These are phyloP conservation scores for Apotomis turbidana DNA, from an alignment of 2,888 invertebrate species.

Conservation along the genomic window DNA sequence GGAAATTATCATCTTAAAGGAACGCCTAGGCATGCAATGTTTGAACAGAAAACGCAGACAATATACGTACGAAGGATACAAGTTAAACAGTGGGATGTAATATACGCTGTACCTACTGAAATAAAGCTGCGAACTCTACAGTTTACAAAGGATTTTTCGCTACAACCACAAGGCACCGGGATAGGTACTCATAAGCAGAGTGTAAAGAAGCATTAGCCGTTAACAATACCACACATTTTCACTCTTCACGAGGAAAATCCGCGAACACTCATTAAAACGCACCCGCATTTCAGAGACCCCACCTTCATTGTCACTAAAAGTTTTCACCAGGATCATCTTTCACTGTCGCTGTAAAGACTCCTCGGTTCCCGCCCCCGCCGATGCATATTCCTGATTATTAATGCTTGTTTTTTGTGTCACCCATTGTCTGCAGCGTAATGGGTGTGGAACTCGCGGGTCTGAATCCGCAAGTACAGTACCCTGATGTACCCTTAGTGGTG, in stretches of 20 bases:
- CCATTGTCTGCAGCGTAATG: constrained; percentile 77
- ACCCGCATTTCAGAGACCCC: constrained; percentile 56
- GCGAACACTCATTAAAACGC: constrained; percentile 47
- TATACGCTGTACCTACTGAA: not conserved
- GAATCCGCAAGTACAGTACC: constrained; percentile 76
- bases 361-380: constrained; percentile 64
- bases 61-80: not conserved
- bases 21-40: not conserved
- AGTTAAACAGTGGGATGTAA: not conserved
- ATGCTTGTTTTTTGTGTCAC: constrained; percentile 80
- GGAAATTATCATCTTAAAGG: no score
- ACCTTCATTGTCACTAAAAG: constrained; percentile 68
- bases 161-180: not conserved
- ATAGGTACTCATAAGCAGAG: constrained; percentile 20
- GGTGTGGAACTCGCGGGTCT: constrained; percentile 72
- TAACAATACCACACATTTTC: constrained; percentile 37
- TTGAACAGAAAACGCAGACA: not conserved
- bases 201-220: constrained; percentile 31
- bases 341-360: constrained; percentile 64
- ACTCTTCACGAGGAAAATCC: constrained; percentile 41
- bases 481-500: constrained; percentile 73
- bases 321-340: constrained; percentile 69
- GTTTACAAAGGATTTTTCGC: not conserved
- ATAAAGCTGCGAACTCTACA: not conserved
- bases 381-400: constrained; percentile 83